These are phyloP conservation scores for Neosalanx taihuensis DNA, from an alignment of 2,797 vertebrate species.

Conservation along the genomic window DNA sequence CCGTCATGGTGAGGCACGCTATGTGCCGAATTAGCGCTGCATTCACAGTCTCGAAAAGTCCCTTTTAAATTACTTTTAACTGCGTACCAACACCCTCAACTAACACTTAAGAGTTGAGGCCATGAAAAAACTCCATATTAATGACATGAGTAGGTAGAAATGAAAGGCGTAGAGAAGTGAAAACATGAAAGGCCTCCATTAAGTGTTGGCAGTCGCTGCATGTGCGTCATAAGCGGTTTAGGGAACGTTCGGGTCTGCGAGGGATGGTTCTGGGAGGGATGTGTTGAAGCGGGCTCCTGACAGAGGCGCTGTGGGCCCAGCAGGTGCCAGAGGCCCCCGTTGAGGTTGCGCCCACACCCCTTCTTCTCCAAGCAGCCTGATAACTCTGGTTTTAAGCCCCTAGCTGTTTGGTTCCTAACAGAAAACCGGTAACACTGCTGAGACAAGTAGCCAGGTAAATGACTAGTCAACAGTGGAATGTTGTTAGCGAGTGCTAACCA, in stretches of 20 bases:
- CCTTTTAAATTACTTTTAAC: constrained; percentile 55
- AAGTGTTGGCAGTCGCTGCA: constrained; percentile 62
- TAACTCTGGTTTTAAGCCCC: constrained; percentile 32
- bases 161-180: constrained; percentile 59
- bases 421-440: constrained; percentile 6
- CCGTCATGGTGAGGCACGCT: constrained; percentile 54
- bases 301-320: constrained; percentile 47
- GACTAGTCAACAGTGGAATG: background rate
- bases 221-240: constrained; percentile 73
- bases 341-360: constrained; percentile 40
- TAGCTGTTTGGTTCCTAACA: constrained; percentile 20
- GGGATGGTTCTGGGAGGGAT: constrained; percentile 63
- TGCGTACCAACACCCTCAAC: constrained; percentile 45
- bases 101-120: constrained; percentile 45
- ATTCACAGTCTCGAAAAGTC: constrained; percentile 52
- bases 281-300: constrained; percentile 64
- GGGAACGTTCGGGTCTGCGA: constrained; percentile 64
- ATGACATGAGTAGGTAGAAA: constrained; percentile 56
- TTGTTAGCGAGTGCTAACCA: background rate
- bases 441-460: constrained; percentile 6
- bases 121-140: constrained; percentile 51
- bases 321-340: constrained; percentile 54
- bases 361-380: constrained; percentile 35
- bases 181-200: constrained; percentile 71
- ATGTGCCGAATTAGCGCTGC: constrained; percentile 37